Percentiles rank a stretch among this genome's conserved stretches.
Evolutionary conservation across 2,888 invertebrate species (phyloP).

Genomic region (Hedya salicella): DNA sequence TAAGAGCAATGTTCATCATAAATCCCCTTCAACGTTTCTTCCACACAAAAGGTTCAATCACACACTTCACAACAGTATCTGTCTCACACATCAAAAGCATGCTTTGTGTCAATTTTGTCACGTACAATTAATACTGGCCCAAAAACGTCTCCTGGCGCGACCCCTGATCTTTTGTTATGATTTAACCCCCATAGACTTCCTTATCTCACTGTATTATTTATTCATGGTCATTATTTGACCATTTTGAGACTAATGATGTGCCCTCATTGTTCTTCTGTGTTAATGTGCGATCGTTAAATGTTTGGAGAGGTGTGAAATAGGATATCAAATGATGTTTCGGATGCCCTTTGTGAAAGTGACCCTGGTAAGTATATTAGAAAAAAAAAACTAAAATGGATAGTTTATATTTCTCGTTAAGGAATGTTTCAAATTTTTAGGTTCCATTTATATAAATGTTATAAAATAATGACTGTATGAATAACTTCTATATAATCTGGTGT

Average conservation of each 20-base stretch:
- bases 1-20: conserved; percentile 47
- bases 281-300: conserved; percentile 68
- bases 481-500: no score
- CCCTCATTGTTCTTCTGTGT: conserved; percentile 76
- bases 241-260: conserved; percentile 81
- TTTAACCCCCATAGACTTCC: conserved; percentile 63
- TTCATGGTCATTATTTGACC: conserved; percentile 85
- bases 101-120: conserved; percentile 78
- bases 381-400: conserved; percentile 43
- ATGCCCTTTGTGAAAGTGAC: conserved; percentile 60
- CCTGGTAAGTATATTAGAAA: conserved; percentile 48
- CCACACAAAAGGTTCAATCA: conserved; percentile 36
- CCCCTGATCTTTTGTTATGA: conserved; percentile 67
- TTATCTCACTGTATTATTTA: conserved; percentile 79
- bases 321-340: conserved; percentile 77
- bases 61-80: conserved; percentile 43
- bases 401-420: conserved; percentile 23
- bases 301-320: conserved; percentile 78
- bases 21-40: conserved; percentile 39
- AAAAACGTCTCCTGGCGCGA: conserved; percentile 66
- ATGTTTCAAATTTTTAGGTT: conserved; percentile 4
- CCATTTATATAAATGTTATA: no score
- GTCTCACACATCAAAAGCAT: conserved; percentile 65
- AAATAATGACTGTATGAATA: no score
- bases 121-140: conserved; percentile 76